phyloP scores from a whole-genome alignment of 2,888 invertebrate genomes.

The Cryptus viduatorius region DNA sequence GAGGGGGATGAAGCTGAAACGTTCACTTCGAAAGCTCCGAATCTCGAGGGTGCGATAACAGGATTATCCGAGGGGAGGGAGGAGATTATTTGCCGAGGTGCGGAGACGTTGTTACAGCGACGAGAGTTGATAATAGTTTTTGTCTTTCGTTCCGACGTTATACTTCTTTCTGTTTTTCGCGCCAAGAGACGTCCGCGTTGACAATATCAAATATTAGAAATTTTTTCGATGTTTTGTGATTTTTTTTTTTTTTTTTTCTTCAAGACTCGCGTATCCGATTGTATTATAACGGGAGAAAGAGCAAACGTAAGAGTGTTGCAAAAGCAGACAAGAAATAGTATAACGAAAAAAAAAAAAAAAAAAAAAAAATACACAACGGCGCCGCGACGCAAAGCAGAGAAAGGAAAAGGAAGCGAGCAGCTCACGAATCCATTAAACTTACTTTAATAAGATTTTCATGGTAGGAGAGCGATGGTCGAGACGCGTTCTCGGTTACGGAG shows the following conservation, averaged over 20 bases:
- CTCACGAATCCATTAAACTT: slow-evolving; percentile 70
- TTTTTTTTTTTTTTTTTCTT: slow-evolving; percentile 11
- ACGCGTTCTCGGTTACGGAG: slow-evolving; percentile 61
- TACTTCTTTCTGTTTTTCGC: slow-evolving; percentile 10
- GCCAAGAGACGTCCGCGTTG: background rate
- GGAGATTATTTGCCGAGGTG: slow-evolving; percentile 46
- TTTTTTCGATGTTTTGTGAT: background rate
- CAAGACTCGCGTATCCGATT: background rate
- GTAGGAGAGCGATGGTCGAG: slow-evolving; percentile 51
- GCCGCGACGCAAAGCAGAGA: slow-evolving; percentile 36
- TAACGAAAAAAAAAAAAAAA: slow-evolving; percentile 4
- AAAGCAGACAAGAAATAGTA: slow-evolving; percentile 31
- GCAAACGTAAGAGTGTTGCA: slow-evolving; percentile 52
- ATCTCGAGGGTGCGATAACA: slow-evolving; percentile 30
- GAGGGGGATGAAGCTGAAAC: background rate
- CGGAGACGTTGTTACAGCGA: slow-evolving; percentile 40
- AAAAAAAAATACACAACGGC: slow-evolving; percentile 62
- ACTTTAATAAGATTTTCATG: slow-evolving; percentile 71
- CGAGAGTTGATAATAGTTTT: slow-evolving; percentile 33
- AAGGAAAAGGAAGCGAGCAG: slow-evolving; percentile 50
- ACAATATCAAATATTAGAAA: background rate
- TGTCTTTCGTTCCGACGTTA: slow-evolving; percentile 10
- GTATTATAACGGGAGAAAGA: slow-evolving; percentile 53
- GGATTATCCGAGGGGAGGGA: slow-evolving; percentile 40
- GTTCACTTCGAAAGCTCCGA: slow-evolving; percentile 21